A percentile compares a stretch with the other conserved stretches of the same genome.
These are phyloP conservation scores for Dinomys branickii DNA, from an alignment of 2,113 vertebrate genomes.

Conservation along the genomic window DNA sequence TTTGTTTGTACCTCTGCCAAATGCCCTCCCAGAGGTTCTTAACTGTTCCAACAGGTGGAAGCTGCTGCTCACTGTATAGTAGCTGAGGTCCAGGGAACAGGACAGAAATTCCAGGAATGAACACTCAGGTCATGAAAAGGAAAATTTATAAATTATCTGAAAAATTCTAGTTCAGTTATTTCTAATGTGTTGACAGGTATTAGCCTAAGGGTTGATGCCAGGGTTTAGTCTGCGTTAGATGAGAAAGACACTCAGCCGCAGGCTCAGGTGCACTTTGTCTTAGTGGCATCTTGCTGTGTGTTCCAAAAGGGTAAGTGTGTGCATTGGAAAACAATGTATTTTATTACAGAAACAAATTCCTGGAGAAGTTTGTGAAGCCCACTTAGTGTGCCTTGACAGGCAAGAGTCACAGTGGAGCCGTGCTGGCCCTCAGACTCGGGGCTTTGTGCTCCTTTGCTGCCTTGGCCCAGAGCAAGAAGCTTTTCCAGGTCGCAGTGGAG, in stretches of 20 bases:
- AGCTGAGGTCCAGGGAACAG: background rate
- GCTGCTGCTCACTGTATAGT: background rate
- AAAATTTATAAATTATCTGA: slow-evolving; percentile 32
- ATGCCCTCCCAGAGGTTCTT: background rate
- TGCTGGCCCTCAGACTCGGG: background rate
- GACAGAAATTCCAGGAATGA: background rate
- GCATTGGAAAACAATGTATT: background rate
- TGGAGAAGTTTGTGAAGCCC: background rate
- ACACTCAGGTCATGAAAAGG: background rate
- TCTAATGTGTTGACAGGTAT: background rate
- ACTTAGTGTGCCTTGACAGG: background rate
- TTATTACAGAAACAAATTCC: background rate
- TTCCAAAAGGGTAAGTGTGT: background rate
- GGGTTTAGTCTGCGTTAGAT: background rate
- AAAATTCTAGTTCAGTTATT: slow-evolving; percentile 7
- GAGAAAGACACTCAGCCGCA: background rate
- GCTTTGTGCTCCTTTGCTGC: background rate
- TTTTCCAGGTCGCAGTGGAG: background rate
- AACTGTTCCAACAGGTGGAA: background rate
- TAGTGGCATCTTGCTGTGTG: background rate
- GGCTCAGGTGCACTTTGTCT: background rate
- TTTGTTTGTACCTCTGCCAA: background rate
- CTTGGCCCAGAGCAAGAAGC: background rate
- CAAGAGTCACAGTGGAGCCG: background rate
- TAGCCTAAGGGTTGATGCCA: background rate